Evolutionary conservation across 2,797 vertebrate species (phyloP), one percentile per base, ranked within the genome.

Genomic region (Bucorvus abyssinicus): DNA sequence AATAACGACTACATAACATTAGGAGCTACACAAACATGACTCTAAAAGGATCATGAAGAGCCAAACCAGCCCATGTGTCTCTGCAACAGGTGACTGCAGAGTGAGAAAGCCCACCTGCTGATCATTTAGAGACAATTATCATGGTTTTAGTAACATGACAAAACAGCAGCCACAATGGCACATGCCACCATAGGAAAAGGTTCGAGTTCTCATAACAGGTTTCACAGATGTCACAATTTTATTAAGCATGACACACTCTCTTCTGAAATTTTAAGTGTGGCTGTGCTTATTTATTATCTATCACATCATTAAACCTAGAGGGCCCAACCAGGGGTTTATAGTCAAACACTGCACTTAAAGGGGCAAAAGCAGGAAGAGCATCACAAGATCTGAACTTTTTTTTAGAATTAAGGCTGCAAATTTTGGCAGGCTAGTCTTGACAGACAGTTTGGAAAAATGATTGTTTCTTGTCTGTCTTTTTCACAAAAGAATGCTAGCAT

Each of bases 291-390:
- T 42, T 38, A 30, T 70, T 61, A 36, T 16, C 40, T 42, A 34
- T n/a, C 27, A 59, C 1, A 1, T 23, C 36, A 80, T 0, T 81
- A 22, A 67, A 44, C 8, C 32, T 34, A 26, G 3, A 87, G 30
- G 36, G 30, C 0, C 1, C 71, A 67, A 19, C 7, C 20, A 60
- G 29, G 16, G 16, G 10, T 32, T 56, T 70, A 63, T 4, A 63
- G 26, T 23, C 55, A 84, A 68, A 50, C 24, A 44, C 24, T 38
- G 19, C 16, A 47, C 24, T 42, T 47, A 9, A 14, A 57, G 79
- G 24, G 27, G 42, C 30, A 77, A 53, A 90, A 90, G 24, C 10
- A 17, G 11, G 10, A 90, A 18, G 0, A 63, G 11, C 16, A 55
- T 18, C 38, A 44, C 16, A 75, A 67, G 45, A 64, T 18, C 24